Base-by-base conservation (phyloP, 2,113 vertebrate genomes). In the Cynocephalus volans region DNA sequence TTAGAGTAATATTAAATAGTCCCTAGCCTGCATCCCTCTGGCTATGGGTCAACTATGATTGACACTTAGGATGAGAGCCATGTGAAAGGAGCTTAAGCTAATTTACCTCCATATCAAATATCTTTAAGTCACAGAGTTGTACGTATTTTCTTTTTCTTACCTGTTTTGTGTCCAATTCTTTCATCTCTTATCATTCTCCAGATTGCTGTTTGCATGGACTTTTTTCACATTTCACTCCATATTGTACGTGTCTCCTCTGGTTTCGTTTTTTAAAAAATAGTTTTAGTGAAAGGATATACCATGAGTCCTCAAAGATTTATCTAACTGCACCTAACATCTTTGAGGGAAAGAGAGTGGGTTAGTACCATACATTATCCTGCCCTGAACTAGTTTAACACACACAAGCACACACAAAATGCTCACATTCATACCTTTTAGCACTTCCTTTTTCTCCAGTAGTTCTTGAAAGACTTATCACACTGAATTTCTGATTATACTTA, bases 191-290 rank as follows among this genome's bases (percentile, higher is more conserved):
- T n/a, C n/a, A 77, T 50, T 93, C 15, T 92, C 33, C 4, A n/a
- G 58, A 93, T 89, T 93, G 24, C n/a, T 28, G 7, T 88, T 80
- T 81, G 14, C 5, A 14, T 93, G 48, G 5, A 45, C n/a, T 31
- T 58, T 80, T 93, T 85, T 58, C 21, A 97, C 19, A 64, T 77
- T 82, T 88, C 18, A 48, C 12, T 92, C 67, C 14, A 48, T 92
- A 62, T 92, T 77, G 2, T 82, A 19, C 80, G 26, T 73, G n/a
- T 90, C n/a, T 94, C 12, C 11, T 90, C 65, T 85, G 18, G 2
- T 60, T 56, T 89, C 19, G 31, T 75, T 85, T 82, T 52, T 75
- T 21, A 84, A 50, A 36, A 93, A 36, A 31, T 19, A 83, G 18
- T 50, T 90, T 90, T 77, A 52, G 58, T 70, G 23, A 72, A 14